phyloP scores from a whole-genome alignment of 2,797 vertebrate species.

The Balearica regulorum region DNA sequence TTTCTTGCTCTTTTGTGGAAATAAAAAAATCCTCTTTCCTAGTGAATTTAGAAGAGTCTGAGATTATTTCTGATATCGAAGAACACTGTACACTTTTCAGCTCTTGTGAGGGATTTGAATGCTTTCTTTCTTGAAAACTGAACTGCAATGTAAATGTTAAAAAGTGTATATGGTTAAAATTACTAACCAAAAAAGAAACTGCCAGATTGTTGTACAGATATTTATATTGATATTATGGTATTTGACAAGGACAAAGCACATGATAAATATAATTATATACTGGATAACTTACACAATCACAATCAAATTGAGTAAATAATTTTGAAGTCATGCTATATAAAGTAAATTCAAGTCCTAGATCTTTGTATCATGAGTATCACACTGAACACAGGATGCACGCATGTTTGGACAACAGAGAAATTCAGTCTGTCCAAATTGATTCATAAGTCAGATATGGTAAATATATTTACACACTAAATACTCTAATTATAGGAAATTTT shows the following conservation, averaged over 20 bases:
- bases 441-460: background rate
- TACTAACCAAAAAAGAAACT: background rate
- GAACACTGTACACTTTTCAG: slow-evolving; percentile 26
- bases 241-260: background rate
- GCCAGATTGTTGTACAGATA: background rate
- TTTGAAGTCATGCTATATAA: background rate
- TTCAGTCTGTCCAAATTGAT: background rate
- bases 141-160: slow-evolving; percentile 48
- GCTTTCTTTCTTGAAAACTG: slow-evolving; percentile 39
- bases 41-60: slow-evolving; percentile 15
- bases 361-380: background rate
- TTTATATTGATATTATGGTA: background rate
- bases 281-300: background rate
- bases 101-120: slow-evolving; percentile 34
- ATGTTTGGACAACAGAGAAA: background rate
- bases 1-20: slow-evolving; percentile 36
- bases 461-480: background rate
- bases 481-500: background rate
- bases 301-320: background rate
- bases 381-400: background rate
- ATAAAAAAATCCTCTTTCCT: slow-evolving; percentile 79
- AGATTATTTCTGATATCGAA: slow-evolving; percentile 30
- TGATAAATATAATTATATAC: background rate
- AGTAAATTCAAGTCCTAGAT: background rate
- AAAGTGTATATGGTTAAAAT: background rate